Conservation (phyloP, 2,888 invertebrate species). For the Plebejus argus region DNA sequence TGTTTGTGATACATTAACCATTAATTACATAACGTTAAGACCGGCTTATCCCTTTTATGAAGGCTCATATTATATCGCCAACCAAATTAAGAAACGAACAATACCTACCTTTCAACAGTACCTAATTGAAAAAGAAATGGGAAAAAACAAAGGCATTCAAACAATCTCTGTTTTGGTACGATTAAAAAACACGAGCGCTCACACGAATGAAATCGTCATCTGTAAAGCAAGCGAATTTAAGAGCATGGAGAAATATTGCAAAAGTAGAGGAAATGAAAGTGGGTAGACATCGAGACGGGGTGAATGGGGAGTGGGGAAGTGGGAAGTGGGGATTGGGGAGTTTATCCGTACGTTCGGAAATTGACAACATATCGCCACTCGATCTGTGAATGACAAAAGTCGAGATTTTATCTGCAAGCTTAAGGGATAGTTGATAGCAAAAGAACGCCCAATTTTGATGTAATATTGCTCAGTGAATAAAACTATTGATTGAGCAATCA, state of each 20-base stretch:
- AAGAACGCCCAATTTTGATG: no score
- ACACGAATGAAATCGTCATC: constrained; percentile 16
- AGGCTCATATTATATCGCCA: neutral
- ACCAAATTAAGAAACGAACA: neutral
- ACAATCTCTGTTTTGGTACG: neutral
- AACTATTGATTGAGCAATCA: no score
- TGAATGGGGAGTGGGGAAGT: neutral
- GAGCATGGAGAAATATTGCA: constrained; percentile 21
- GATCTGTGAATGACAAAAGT: constrained; percentile 1
- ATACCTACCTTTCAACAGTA: neutral
- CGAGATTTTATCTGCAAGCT: neutral
- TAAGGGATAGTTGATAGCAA: neutral
- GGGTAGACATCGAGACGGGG: constrained; percentile 3
- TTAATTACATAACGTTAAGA: neutral
- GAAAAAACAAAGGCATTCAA: neutral
- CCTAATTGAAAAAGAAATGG: neutral
- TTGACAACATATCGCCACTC: neutral
- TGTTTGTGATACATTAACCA: neutral
- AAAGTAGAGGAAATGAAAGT: constrained; percentile 5
- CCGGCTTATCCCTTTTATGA: neutral
- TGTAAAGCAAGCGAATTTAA: constrained; percentile 21
- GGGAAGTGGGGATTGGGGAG: neutral
- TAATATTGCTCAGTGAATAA: no score
- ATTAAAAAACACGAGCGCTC: neutral
- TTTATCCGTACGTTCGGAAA: neutral